These are phyloP conservation scores for Tetragonula carbonaria DNA, from an alignment of 2,888 invertebrate genomes.

Conservation along the genomic window DNA sequence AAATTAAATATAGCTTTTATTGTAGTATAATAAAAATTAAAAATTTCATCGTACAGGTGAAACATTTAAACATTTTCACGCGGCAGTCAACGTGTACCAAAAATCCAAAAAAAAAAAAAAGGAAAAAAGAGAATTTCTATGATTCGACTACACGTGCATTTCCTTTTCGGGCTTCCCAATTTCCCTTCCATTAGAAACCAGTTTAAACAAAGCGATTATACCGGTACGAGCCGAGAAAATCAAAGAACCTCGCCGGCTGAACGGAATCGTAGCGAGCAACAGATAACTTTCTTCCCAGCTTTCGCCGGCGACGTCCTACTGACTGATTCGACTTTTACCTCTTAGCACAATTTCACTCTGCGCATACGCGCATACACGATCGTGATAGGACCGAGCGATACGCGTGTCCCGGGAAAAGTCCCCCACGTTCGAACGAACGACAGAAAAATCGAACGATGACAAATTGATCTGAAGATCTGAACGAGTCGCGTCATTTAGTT, in stretches of 20 bases:
- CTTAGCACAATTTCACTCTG: constrained; percentile 82
- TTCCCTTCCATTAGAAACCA: neutral
- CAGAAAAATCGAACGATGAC: constrained; percentile 16
- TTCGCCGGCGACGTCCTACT: constrained; percentile 81
- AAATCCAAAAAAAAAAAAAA: neutral
- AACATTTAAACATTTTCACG: too few species aligned
- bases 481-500: neutral
- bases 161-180: neutral
- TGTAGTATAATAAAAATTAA: too few species aligned
- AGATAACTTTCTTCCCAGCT: constrained; percentile 80
- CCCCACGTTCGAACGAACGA: neutral
- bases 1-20: too few species aligned
- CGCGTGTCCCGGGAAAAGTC: constrained; percentile 25
- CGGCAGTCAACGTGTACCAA: too few species aligned
- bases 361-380: constrained; percentile 39
- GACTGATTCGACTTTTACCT: constrained; percentile 83
- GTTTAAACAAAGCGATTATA: constrained; percentile 16
- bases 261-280: constrained; percentile 61
- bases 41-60: too few species aligned
- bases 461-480: neutral
- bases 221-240: constrained; percentile 28
- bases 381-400: constrained; percentile 4
- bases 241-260: constrained; percentile 32
- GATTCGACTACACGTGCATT: too few species aligned
- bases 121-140: too few species aligned